These are phyloP conservation scores for Palythoa grandis DNA, from an alignment of 92 coral and sea anemone genomes.

Conservation along the genomic window DNA sequence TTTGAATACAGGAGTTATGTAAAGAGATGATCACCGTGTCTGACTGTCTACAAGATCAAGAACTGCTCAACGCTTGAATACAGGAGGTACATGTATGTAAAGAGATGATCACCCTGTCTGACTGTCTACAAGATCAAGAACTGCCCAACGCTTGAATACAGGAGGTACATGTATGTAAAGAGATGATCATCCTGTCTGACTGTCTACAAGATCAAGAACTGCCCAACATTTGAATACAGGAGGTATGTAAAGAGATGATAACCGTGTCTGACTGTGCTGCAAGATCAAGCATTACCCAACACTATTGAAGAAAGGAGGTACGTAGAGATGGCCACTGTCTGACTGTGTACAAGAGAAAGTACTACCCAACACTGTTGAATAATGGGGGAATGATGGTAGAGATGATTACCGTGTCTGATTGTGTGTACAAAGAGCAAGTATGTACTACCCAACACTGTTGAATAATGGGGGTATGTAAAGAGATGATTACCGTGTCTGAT, in stretches of 20 bases:
- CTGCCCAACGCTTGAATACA: background rate
- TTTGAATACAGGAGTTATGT: background rate
- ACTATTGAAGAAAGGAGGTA: too few relatives aligned
- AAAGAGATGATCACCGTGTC: background rate
- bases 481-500: background rate
- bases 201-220: background rate
- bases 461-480: too few relatives aligned
- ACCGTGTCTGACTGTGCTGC: background rate
- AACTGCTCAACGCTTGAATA: background rate
- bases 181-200: background rate
- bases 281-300: too few relatives aligned
- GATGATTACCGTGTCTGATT: background rate
- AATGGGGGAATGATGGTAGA: too few relatives aligned
- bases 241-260: background rate
- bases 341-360: too few relatives aligned
- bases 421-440: too few relatives aligned
- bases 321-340: background rate
- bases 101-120: background rate
- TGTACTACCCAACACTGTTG: too few relatives aligned
- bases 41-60: background rate
- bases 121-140: background rate
- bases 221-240: too few relatives aligned
- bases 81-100: background rate
- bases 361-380: too few relatives aligned
- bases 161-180: background rate